Evolutionary conservation across 2,888 invertebrate species (phyloP), one percentile per base, ranked within the genome.

Genomic region (Rambutsinella grinnellia): DNA sequence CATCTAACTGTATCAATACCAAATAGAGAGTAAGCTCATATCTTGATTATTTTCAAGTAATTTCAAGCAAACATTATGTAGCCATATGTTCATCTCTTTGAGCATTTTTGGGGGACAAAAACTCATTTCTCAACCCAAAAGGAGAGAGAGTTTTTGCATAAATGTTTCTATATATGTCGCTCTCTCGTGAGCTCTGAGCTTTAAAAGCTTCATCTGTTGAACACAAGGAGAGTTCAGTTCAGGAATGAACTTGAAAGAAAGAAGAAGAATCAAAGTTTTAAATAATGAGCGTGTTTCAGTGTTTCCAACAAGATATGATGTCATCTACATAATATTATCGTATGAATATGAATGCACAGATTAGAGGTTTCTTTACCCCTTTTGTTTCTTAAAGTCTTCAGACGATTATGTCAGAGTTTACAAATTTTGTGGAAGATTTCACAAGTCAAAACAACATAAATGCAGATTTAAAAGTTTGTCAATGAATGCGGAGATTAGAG

Each of bases 171-270:
- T 58, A 58, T 58, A 67, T 49, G 58, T 67, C 67, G 36, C 13
- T 61, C 54, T 51, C 63, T 58, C 57, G 58, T 53, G n/a, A n/a
- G n/a, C n/a, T 68, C 24, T n/a, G n/a, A n/a, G n/a, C n/a, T n/a
- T n/a, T n/a, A n/a, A n/a, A n/a, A n/a, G n/a, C n/a, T 67, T 76
- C 75, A 76, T 76, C 75, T 76, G 75, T 76, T 76, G 69, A 76
- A 76, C 75, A 76, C 69, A 76, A 76, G 75, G 67, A 68, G 75
- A 51, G 19, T 60, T 21, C 21, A 15, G n/a, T n/a, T n/a, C n/a
- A n/a, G n/a, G n/a, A n/a, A n/a, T n/a, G n/a, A n/a, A n/a, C n/a
- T n/a, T n/a, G n/a, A n/a, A n/a, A n/a, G 58, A 5, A 28, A 58
- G 28, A n/a, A 58, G 58, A 28, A 28, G 28, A 24, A 56, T 36